These are phyloP conservation scores for Lycaon pictus DNA, from an alignment of 2,113 vertebrate genomes.

Conservation along the genomic window DNA sequence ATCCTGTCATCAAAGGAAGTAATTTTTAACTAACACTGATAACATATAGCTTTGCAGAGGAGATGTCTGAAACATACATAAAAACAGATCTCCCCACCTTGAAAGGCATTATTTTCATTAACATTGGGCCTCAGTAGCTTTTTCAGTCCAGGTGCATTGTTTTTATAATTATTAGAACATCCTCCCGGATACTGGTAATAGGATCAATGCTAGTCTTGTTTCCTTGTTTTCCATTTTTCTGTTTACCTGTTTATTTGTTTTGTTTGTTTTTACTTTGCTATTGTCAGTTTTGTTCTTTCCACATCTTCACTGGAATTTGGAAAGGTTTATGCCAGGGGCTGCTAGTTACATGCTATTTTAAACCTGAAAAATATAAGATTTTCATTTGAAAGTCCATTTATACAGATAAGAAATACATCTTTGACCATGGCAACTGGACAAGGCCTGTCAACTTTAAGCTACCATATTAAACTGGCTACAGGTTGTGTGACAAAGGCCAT, in stretches of 20 bases:
- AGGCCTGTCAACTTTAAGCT: not conserved
- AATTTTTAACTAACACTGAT: not conserved
- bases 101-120: not conserved
- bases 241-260: not conserved
- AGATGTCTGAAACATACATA: not conserved
- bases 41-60: not conserved
- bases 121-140: not conserved
- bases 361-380: not conserved
- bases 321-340: not conserved
- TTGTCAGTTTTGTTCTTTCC: not conserved
- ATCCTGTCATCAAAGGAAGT: not conserved
- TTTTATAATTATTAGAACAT: not conserved
- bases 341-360: not conserved
- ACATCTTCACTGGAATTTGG: not conserved
- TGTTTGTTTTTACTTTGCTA: not conserved
- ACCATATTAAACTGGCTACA: not conserved
- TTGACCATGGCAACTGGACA: not conserved
- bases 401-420: not conserved
- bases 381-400: not conserved
- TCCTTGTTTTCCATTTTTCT: not conserved
- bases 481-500: not conserved
- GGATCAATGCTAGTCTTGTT: not conserved
- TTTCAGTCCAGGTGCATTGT: not conserved
- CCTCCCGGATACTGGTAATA: not conserved
- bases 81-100: not conserved